These are phyloP conservation scores for Drosophila pseudoobscura DNA, from an alignment of 1,140 invertebrate species.

Conservation along the genomic window DNA sequence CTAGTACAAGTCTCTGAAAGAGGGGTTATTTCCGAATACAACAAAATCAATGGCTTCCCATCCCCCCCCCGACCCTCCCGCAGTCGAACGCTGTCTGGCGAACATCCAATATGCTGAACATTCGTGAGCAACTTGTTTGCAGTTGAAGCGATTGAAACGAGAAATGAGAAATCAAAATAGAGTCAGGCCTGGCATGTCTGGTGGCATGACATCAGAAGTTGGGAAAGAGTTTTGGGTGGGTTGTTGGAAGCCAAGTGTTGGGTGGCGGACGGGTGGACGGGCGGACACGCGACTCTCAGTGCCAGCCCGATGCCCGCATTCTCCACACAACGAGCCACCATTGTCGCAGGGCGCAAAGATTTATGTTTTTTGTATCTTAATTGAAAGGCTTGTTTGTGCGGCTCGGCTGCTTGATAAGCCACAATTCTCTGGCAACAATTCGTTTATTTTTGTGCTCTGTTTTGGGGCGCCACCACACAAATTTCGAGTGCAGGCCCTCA, in stretches of 20 bases:
- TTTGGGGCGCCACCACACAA: conserved; percentile 22
- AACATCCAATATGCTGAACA: conserved; percentile 13
- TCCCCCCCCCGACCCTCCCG: no score
- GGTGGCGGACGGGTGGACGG: background rate
- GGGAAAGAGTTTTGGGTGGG: conserved; percentile 8
- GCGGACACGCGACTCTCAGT: no score
- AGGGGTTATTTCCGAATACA: conserved; percentile 4
- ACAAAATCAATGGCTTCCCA: conserved; percentile 7
- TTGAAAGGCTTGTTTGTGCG: conserved; percentile 58
- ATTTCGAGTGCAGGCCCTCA: conserved; percentile 16
- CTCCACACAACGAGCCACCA: background rate
- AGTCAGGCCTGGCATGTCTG: background rate
- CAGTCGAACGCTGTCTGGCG: background rate
- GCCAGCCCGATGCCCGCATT: conserved; percentile 26
- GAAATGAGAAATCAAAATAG: conserved; percentile 5
- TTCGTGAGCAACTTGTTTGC: conserved; percentile 29
- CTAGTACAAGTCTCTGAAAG: conserved; percentile 1
- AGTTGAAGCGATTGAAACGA: conserved; percentile 1
- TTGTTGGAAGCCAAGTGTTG: conserved; percentile 2
- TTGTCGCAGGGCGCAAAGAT: conserved; percentile 28
- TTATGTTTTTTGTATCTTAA: conserved; percentile 51
- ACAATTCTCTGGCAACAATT: conserved; percentile 16
- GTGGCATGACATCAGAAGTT: conserved; percentile 33
- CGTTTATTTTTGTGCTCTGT: conserved; percentile 1
- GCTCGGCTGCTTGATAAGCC: conserved; percentile 47